Evolutionary conservation across 2,113 vertebrate genomes (phyloP).

Genomic region (Paradoxurus hermaphroditus): DNA sequence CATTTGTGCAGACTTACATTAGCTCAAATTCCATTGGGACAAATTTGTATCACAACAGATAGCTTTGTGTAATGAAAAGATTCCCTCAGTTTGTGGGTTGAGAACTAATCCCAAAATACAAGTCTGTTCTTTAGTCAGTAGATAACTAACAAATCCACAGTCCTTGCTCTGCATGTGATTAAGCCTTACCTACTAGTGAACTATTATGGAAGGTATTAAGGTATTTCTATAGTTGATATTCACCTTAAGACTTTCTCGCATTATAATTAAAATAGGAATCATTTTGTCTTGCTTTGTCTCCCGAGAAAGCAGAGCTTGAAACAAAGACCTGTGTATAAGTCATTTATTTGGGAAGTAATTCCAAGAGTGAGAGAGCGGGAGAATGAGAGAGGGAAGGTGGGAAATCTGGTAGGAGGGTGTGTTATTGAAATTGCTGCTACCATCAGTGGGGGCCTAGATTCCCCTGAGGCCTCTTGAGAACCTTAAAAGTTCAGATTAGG

Average conservation of each 20-base stretch:
- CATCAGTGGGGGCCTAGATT: neutral
- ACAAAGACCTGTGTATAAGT: neutral
- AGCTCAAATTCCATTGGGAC: neutral
- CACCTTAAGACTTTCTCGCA: neutral
- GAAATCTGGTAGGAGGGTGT: neutral
- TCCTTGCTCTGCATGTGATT: neutral
- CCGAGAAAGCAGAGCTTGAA: conserved; percentile 4
- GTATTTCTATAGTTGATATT: neutral
- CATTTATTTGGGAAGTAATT: neutral
- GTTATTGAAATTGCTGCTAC: neutral
- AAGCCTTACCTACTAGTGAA: neutral
- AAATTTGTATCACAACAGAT: neutral
- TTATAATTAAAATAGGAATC: conserved; percentile 1
- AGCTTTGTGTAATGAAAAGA: conserved; percentile 5
- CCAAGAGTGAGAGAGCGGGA: neutral
- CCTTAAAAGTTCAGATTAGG: neutral
- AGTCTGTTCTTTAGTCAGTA: neutral
- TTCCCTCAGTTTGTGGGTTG: neutral
- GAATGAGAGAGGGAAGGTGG: neutral
- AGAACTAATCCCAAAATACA: neutral
- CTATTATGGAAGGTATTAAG: neutral
- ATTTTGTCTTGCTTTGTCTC: conserved; percentile 15
- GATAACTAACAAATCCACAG: neutral
- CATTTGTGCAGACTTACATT: neutral
- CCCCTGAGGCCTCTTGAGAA: neutral